Base-by-base conservation (phyloP, 2,888 invertebrate species). In the Campoplex nolae region DNA sequence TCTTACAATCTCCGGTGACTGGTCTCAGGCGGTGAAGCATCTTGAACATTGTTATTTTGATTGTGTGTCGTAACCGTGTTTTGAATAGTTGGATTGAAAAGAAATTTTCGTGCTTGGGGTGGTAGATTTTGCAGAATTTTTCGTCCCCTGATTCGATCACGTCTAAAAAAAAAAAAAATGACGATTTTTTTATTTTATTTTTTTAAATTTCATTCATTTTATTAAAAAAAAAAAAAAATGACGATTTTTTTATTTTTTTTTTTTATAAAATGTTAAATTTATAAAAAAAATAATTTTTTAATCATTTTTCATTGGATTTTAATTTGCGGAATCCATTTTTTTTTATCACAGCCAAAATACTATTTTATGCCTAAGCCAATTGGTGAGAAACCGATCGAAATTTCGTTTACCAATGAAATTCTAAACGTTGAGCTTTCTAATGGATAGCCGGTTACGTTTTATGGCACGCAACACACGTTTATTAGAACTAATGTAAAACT, bases 31-130 rank as follows among this genome's bases (percentile, higher is more conserved):
- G 18, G 32, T 58, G 28, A 1, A 4, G 16, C 62, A 3, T 76
- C 80, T 23, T 79, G 70, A 3, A 32, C 13, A 73, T 88, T 84
- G n/a, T 71, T 67, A 79, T 88, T 88, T 35, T 78, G 67, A 81
- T 86, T 88, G 28, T 82, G 62, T 71, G 82, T 86, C 65, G 84
- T 86, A 3, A 88, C 79, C 3, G 86, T 86, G 45, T 86, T 88
- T 42, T 86, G 82, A 32, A 88, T 86, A 6, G 84, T 79, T 28
- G 88, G 88, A 35, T 68, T 73, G 73, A 88, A 88, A 2, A 84
- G 35, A 80, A 88, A 86, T 56, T 86, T 62, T 7, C 86, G 84
- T 35, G 67, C 11, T 11, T 58, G 81, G 4, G 82, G 77, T 65
- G 38, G 6, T 3, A 32, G 54, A 18, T 42, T 68, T 35, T 23